Base-by-base conservation (phyloP, 2,888 invertebrate species). In the Dermolepida albohirtum region DNA sequence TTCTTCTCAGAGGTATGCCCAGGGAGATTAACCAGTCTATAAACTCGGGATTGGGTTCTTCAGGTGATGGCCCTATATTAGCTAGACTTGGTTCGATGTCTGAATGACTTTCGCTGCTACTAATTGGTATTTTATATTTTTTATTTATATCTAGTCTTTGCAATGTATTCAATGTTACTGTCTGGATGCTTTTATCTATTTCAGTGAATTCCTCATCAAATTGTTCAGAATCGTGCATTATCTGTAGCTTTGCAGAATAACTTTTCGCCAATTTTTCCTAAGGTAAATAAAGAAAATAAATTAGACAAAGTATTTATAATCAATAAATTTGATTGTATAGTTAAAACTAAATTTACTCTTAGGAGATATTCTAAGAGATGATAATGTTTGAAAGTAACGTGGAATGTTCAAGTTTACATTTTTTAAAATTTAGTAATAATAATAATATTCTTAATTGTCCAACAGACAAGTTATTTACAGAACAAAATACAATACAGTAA, bases 1-100 rank as follows among this genome's bases (percentile, higher is more conserved):
- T 59, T 29, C 44, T 59, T 5, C 41, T 14, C n/a, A 59, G 29
- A 11, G 59, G 59, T 59, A 59, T 59, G 11, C 59, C 59, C 6
- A 44, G 44, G 14, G 41, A 27, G 14, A 47, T 16, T 29, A 59
- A 11, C 59, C 59, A 59, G n/a, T 59, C 47, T 16, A 44, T 14
- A 47, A 59, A 47, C 11, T 59, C 59, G 6, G 27, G 27, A 12
- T 44, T 41, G 47, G 44, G 59, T n/a, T 59, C 27, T 34, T 59
- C 59, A 1, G 44, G 11, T 10, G 47, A 47, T 12, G 29, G 29
- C 8, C 47, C 27, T 11, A 59, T 44, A 29, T 59, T 59, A 1
- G 59, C 47, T 14, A 59, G 12, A 14, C 44, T 14, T 5, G 59
- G 59, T 34, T 59, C 59, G 27, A 59, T 59, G 10, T 17, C 49